These are phyloP conservation scores for Thysanoteuthis rhombus DNA, from an alignment of 2,888 invertebrate species.

Conservation along the genomic window DNA sequence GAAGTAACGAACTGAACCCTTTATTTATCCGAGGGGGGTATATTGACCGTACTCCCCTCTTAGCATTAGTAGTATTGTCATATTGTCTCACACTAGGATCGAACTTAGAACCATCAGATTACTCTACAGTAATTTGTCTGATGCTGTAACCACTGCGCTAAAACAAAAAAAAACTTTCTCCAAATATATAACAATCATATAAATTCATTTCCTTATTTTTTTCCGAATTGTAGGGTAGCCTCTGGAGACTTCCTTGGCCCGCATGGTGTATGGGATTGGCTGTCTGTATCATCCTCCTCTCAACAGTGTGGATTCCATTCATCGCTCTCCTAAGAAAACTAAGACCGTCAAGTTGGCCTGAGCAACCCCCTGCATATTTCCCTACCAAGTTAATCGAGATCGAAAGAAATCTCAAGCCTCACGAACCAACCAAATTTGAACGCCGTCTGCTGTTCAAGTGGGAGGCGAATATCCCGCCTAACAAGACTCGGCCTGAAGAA, in stretches of 20 bases:
- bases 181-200: too few relatives aligned
- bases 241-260: conserved; percentile 38
- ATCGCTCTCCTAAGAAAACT: conserved; percentile 44
- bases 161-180: too few relatives aligned
- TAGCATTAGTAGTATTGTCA: too few relatives aligned
- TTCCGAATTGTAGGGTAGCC: neutral
- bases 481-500: neutral
- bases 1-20: too few relatives aligned
- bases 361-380: neutral
- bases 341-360: conserved; percentile 31
- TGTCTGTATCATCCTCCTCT: conserved; percentile 43
- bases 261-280: conserved; percentile 47
- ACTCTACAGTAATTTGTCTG: too few relatives aligned
- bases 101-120: too few relatives aligned
- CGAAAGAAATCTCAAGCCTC: neutral
- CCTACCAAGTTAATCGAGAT: neutral
- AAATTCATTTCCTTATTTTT: too few relatives aligned
- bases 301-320: conserved; percentile 45
- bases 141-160: too few relatives aligned
- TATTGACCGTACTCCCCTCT: too few relatives aligned
- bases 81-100: too few relatives aligned
- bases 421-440: neutral
- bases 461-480: neutral
- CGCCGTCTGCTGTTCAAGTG: neutral
- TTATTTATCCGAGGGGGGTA: too few relatives aligned